Conservation (phyloP, 2,888 invertebrate species). For the Rhodophaea formosa region DNA sequence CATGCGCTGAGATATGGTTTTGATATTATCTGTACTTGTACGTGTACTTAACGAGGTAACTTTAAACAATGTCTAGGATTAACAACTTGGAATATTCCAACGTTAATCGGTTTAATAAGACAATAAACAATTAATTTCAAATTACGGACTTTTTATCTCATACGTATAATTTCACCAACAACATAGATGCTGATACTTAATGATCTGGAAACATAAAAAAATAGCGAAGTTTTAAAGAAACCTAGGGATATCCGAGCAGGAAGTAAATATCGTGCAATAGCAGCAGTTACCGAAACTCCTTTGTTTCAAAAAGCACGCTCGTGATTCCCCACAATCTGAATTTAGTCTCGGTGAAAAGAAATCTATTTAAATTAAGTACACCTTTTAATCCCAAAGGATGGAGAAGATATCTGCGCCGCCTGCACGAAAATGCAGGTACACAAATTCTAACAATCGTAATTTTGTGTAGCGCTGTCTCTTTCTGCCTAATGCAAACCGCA, state of each 20-base stretch:
- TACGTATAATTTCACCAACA: too few species aligned
- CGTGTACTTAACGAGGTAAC: neutral
- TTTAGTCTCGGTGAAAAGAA: conserved; percentile 38
- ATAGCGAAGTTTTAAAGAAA: too few species aligned
- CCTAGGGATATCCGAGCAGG: neutral
- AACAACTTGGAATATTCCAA: conserved; percentile 17
- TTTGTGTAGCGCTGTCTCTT: too few species aligned
- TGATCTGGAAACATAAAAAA: too few species aligned
- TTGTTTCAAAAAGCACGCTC: conserved; percentile 29
- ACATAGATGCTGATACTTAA: too few species aligned
- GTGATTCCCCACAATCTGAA: conserved; percentile 35
- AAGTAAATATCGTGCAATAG: neutral
- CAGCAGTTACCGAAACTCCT: conserved; percentile 17
- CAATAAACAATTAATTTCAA: too few species aligned
- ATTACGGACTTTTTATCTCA: too few species aligned
- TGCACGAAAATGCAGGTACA: neutral
- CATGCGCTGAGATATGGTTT: conserved; percentile 39
- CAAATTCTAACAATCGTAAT: too few species aligned
- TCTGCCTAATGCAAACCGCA: too few species aligned
- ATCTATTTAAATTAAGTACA: conserved; percentile 51
- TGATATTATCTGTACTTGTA: conserved; percentile 1
- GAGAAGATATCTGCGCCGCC: too few species aligned
- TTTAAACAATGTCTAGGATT: neutral
- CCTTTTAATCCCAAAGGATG: conserved; percentile 38
- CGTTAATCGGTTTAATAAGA: neutral